Base-by-base conservation (phyloP, 2,888 invertebrate species). In the Mimumesa dahlbomi region DNA sequence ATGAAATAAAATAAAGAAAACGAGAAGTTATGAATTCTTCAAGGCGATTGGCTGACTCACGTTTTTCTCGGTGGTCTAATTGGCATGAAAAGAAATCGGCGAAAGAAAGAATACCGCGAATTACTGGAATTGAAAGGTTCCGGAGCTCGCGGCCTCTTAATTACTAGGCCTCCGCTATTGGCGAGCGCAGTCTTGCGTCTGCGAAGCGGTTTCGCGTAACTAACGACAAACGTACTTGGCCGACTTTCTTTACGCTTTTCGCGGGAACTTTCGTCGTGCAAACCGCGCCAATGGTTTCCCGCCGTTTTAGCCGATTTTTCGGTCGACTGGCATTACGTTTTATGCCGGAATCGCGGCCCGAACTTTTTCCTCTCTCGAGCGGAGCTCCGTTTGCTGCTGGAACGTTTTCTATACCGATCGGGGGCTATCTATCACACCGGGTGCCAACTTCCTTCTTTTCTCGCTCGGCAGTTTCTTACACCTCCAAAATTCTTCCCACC, bases 171-270 rank as follows among this genome's bases (percentile, higher is more conserved):
- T 38, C 36, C 56, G 53, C 65, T 73, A 77, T 77, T 59, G 66
- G 49, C 13, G 45, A 70, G 56, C 50, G 61, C 61, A 58, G 63
- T 70, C 63, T 66, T 56, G 73, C 66, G 67, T 77, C 57, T 43
- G 42, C 43, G 19, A 58, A 25, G 29, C 54, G 48, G 53, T 42
- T 52, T 61, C 57, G 38, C 31, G 45, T 50, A 66, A 72, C 66
- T 73, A 77, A 77, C 70, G 67, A 62, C 13, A 77, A 73, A 70
- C 52, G 66, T 67, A 77, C 77, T 77, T 70, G 73, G 70, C 70
- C 67, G 64, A 77, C 25, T 73, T 73, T 64, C 61, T 70, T 69
- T 61, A 46, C 70, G 50, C 57, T 43, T 31, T 45, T 62, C 43
- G 40, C 31, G 40, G 18, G 22, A 64, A 73, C 36, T 73, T 70